phyloP scores from a whole-genome alignment of 1,140 invertebrate species.

The Brachionus asplanchnoidis region DNA sequence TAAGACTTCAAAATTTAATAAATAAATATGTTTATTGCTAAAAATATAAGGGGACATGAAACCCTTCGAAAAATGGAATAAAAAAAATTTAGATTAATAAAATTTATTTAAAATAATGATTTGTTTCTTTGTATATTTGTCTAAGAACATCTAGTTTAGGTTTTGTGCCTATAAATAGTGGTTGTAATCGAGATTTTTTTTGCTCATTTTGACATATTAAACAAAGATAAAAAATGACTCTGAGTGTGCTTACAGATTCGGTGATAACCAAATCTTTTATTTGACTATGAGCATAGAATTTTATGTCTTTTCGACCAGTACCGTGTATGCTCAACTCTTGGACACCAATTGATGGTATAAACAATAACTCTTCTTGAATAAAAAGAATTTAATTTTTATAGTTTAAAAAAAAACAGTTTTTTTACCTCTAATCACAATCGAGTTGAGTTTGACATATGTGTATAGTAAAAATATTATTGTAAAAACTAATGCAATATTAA shows the following conservation, averaged over 20 bases:
- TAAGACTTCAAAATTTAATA: not conserved
- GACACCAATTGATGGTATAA: not conserved
- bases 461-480: not conserved
- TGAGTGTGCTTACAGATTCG: not conserved
- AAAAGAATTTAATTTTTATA: no score
- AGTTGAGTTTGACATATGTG: not conserved
- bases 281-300: not conserved
- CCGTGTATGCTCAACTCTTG: not conserved
- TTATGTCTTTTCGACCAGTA: not conserved
- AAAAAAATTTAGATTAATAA: not conserved
- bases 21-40: not conserved
- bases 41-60: not conserved
- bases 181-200: not conserved
- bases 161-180: not conserved
- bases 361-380: not conserved
- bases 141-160: slow-evolving; percentile 21
- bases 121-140: not conserved
- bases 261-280: not conserved
- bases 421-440: not conserved
- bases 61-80: not conserved
- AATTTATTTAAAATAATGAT: slow-evolving; percentile 5
- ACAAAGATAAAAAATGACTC: not conserved
- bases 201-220: not conserved
- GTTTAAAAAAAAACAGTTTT: no score
- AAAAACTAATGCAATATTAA: not conserved